Evolutionary conservation across 1,140 invertebrate species (phyloP), one percentile per base, ranked within the genome.

Genomic region (Lordiphosa stackelbergi): DNA sequence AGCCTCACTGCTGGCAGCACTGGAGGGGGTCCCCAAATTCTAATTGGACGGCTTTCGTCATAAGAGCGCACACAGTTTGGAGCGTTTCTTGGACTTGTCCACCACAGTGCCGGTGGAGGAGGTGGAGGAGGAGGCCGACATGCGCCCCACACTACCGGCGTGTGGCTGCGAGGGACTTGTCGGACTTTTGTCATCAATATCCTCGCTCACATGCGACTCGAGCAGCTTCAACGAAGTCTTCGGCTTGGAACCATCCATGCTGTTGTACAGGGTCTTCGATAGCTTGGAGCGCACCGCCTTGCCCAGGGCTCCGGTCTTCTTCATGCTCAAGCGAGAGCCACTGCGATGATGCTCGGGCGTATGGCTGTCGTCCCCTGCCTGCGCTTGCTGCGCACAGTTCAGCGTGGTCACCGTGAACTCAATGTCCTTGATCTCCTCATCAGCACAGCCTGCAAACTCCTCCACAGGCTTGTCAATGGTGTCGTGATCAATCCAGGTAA

Each of bases 401-500:
- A 96, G 87, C 0, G 94, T 96, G 10, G 93, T 94, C 1, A 95
- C 93, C 2, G 94, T 95, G 65, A 96, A 92, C 84, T 96, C 94
- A 38, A 96, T 93, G 79, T 95, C 95, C 85, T 94, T 94, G 12
- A 93, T 93, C 60, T 93, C 92, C 61, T 92, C 92, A 31, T 87
- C 85, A 41, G 70, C 74, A 55, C 85, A 87, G 46, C 74, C 85
- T 42, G 92, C 91, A 79, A 96, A 95, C 62, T 95, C 93, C 79
- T 96, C 95, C 11, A 96, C 93, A 0, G 94, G 95, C 81, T 94
- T 95, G 86, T 96, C 95, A 66, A 97, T 96, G 1, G 93, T 95
- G 74, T 96, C 95, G 66, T 96, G 93, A 79, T 97, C 95, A 11
- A 97, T 97, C 95, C 95, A 97, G 1, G 95, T 97, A 0, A 97